Base-by-base conservation (phyloP, 92 coral and sea anemone genomes). In the Porites lobata region DNA sequence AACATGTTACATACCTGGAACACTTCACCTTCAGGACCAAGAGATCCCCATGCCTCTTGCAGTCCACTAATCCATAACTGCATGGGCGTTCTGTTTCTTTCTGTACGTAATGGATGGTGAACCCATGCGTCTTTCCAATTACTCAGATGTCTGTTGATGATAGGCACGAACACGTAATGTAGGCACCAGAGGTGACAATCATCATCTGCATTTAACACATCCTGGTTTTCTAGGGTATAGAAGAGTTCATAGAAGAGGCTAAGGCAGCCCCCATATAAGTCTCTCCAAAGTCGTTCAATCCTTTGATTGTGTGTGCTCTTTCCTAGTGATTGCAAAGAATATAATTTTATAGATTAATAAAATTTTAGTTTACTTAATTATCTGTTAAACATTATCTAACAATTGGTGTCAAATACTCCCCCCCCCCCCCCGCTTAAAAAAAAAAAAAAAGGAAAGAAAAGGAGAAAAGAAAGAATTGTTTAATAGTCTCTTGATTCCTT, bases 171-270 rank as follows among this genome's bases (percentile, higher is more conserved):
- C 14, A 92, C 88, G 47, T 38, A 38, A 84, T 92, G 93, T 10
- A 92, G 80, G 76, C 90, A 92, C 95, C 93, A 92, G 51, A 92
- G 58, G 71, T 92, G 95, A 17, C 76, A 47, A 11, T 92, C 95
- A 92, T 89, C 79, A 70, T 84, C 68, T 29, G 80, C 50, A 68
- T 85, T 79, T 21, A 92, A 85, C 22, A 83, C 63, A 57, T 21
- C 69, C 58, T 88, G 72, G 19, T 68, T 79, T 85, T 92, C 95
- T 38, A 92, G 24, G 24, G 38, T 43, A 32, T 69, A 52, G 68
- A 87, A 87, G 65, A 87, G 62, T 50, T 91, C 70, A 56, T 81
- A 77, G 65, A 91, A 88, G 22, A 86, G 67, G 73, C 50, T 6
- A 17, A 91, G 89, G 81, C 92, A 91, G 17, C 89, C 94, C n/a